Conservation (phyloP, 1,140 invertebrate genomes). For the Pissodes strobi region DNA sequence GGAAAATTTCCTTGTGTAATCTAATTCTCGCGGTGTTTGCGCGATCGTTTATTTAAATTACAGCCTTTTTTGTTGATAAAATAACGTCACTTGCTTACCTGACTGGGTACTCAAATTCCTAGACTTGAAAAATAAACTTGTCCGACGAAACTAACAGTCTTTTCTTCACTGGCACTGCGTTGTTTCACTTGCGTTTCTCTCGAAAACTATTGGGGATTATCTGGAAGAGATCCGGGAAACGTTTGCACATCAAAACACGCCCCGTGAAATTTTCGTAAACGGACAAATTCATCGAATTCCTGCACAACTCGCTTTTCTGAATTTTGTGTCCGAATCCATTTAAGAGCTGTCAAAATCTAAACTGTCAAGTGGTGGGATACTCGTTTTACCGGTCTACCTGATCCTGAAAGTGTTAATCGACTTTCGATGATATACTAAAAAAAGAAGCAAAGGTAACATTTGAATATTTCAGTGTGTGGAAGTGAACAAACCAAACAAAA, state of each 20-base stretch:
- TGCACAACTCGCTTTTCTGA: neutral
- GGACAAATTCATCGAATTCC: slow-evolving; percentile 1
- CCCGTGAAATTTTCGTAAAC: neutral
- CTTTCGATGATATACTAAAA: no score
- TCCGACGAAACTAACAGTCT: neutral
- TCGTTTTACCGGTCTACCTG: no score
- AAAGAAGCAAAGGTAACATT: no score
- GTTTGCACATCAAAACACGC: neutral
- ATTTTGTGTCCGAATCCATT: neutral
- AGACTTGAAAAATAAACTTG: slow-evolving; percentile 7
- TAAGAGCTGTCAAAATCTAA: neutral
- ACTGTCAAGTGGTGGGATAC: no score
- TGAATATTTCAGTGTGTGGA: no score
- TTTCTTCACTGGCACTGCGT: neutral
- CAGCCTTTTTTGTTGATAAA: slow-evolving; percentile 16
- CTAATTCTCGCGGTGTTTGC: slow-evolving; percentile 5
- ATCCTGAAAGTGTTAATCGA: no score
- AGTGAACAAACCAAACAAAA: no score
- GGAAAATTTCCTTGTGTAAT: neutral
- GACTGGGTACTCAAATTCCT: slow-evolving; percentile 7
- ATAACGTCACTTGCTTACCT: slow-evolving; percentile 15
- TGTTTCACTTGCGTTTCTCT: neutral
- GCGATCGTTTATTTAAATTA: slow-evolving; percentile 5
- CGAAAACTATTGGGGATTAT: neutral
- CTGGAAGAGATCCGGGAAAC: neutral